Conservation (phyloP, 2,113 vertebrate species). For the Corythornis madagascariensis region DNA sequence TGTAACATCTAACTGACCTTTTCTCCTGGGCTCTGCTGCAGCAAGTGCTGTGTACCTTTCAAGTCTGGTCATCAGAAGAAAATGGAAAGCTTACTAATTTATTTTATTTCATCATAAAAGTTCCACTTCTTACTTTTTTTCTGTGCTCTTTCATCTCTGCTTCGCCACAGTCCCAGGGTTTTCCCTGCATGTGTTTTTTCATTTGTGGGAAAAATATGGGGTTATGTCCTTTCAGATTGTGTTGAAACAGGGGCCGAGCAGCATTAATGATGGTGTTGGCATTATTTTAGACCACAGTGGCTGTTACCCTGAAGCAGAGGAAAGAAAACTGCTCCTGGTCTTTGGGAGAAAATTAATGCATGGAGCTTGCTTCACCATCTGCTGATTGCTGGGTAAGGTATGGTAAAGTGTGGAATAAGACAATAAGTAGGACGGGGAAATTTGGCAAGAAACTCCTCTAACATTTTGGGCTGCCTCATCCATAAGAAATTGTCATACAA, state of each 20-base stretch:
- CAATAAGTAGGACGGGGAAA: not conserved
- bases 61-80: not conserved
- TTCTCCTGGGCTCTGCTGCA: not conserved
- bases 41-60: not conserved
- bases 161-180: not conserved
- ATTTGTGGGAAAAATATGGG: not conserved
- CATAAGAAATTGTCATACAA: not conserved
- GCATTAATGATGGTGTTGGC: not conserved
- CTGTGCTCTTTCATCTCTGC: not conserved
- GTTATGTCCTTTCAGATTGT: not conserved
- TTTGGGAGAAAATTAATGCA: not conserved
- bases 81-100: not conserved
- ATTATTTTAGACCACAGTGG: not conserved
- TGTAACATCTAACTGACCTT: not conserved
- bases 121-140: not conserved
- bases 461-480: not conserved
- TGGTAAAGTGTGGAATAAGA: not conserved
- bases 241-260: not conserved
- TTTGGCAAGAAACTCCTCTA: not conserved
- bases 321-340: not conserved
- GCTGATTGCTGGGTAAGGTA: not conserved
- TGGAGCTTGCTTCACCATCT: not conserved
- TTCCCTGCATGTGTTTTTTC: not conserved
- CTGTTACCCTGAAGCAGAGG: not conserved
- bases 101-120: not conserved